Evolutionary conservation across 2,888 invertebrate species (phyloP).

Genomic region (Yponomeuta plumbellus): DNA sequence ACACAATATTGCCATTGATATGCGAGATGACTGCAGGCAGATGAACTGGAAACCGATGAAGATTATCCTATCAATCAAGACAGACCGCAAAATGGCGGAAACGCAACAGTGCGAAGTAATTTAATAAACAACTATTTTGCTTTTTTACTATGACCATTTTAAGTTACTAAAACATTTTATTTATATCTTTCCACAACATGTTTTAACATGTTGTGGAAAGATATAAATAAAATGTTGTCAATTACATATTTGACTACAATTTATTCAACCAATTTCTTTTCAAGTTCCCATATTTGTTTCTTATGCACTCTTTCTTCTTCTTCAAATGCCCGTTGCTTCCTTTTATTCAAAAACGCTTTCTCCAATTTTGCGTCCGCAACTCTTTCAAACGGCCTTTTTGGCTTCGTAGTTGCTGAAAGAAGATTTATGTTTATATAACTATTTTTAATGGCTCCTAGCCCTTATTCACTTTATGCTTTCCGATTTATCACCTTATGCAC

Average conservation of each 20-base stretch:
- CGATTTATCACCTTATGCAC: not conserved
- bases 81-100: not conserved
- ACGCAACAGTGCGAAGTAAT: conserved; percentile 8
- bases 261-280: too few relatives aligned
- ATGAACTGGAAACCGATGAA: not conserved
- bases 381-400: too few relatives aligned
- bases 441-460: not conserved
- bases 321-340: too few relatives aligned
- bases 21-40: not conserved
- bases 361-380: too few relatives aligned
- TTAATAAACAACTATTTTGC: conserved; percentile 10
- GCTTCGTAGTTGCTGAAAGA: not conserved
- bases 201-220: too few relatives aligned
- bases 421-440: not conserved
- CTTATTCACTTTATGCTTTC: not conserved
- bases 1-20: conserved; percentile 9
- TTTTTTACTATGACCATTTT: not conserved
- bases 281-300: too few relatives aligned
- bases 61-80: not conserved
- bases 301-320: too few relatives aligned
- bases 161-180: too few relatives aligned
- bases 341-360: too few relatives aligned
- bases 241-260: too few relatives aligned
- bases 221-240: too few relatives aligned
- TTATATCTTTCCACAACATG: too few relatives aligned